These are phyloP conservation scores for Numenius arquata DNA, from an alignment of 2,113 vertebrate species.

Conservation along the genomic window DNA sequence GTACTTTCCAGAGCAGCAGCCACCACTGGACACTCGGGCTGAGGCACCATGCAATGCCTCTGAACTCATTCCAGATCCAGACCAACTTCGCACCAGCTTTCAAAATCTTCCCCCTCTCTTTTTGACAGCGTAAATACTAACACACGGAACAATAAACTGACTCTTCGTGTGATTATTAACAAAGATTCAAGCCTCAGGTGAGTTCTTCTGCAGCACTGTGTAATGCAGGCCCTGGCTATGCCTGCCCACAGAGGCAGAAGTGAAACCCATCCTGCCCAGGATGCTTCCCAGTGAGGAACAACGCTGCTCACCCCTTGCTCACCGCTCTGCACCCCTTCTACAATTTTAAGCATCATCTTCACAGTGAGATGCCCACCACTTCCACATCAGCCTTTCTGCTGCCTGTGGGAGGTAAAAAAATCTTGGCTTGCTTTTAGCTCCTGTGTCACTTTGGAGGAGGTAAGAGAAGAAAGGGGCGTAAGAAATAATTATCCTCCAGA, in stretches of 20 bases:
- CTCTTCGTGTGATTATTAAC: neutral
- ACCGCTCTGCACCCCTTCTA: neutral
- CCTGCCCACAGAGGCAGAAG: neutral
- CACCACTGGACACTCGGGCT: neutral
- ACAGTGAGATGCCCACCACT: neutral
- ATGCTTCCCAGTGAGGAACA: rapidly evolving
- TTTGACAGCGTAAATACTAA: neutral
- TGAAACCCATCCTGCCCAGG: neutral
- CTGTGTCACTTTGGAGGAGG: neutral
- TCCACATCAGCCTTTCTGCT: neutral
- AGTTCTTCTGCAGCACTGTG: neutral
- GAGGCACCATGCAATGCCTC: neutral
- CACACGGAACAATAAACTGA: neutral
- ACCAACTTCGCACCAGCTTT: neutral
- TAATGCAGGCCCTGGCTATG: neutral
- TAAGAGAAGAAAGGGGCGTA: neutral
- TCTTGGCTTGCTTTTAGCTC: neutral
- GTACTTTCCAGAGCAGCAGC: neutral
- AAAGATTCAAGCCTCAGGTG: neutral
- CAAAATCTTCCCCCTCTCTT: neutral
- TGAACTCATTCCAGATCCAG: neutral
- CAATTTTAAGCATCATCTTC: neutral
- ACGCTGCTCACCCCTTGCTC: neutral
- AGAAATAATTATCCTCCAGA: neutral
- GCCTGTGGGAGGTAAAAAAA: neutral